Base-by-base conservation (phyloP, 2,113 vertebrate genomes). In the Nibea albiflora region DNA sequence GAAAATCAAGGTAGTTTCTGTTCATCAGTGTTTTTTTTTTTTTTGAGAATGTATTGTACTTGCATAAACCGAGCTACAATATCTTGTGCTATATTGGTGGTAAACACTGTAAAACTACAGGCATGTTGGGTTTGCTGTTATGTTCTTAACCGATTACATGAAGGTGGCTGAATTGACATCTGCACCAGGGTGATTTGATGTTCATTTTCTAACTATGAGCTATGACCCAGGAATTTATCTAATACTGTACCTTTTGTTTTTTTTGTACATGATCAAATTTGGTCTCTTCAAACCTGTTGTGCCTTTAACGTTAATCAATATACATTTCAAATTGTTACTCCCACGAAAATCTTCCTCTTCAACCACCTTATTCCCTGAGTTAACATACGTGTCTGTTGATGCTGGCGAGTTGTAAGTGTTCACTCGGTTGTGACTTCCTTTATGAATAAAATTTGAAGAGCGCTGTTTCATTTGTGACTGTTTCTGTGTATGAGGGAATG, bases 201-300 rank as follows among this genome's bases (percentile, higher is more conserved):
- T 35, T 53, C 4, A 17, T 16, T 73, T 47, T 68, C 24, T 28
- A 50, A 54, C 31, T 47, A 22, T 31, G 11, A 20, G 39, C 39
- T 53, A n/a, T 56, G 22, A 42, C 5, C n/a, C 54, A 61, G 10
- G 8, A 84, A 16, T 68, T 39, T 50, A 39, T 24, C 20, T 31
- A 24, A 47, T 35, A 46, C 19, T 54, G 5, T 35, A 50, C 62
- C 6, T 31, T 76, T 72, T 31, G 5, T 35, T 46, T 70, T 61
- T 26, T 71, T 70, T 76, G 14, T 28, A 54, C 52, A 22, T 20
- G 4, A 42, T 71, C 15, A 49, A 20, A 58, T 56, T 24, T 11
- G 12, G 11, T 63, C 44, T 60, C 52, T 35, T 78, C 44, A 61
- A 66, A 80, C 76, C 76, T 57, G 26, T 4, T 49, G 81, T 87